These are phyloP conservation scores for Glossosoma conforme DNA, from an alignment of 1,140 invertebrate species.

Conservation along the genomic window DNA sequence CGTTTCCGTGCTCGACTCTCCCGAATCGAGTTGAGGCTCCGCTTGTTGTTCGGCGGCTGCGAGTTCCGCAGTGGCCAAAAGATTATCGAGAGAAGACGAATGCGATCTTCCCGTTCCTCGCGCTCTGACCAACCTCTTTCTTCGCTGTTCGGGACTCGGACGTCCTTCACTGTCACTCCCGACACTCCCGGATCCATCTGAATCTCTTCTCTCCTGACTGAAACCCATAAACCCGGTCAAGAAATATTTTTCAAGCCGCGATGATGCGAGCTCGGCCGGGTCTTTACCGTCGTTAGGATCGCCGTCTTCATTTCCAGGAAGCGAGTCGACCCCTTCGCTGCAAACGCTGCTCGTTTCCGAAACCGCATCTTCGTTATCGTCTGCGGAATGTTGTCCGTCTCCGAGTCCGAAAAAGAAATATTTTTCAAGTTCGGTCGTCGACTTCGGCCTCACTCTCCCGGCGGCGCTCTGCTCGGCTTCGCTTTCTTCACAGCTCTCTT, in stretches of 20 bases:
- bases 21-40: slow-evolving; percentile 55
- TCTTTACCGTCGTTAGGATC: slow-evolving; percentile 49
- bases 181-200: slow-evolving; percentile 78
- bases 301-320: slow-evolving; percentile 50
- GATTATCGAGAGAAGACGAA: slow-evolving; percentile 73
- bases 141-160: slow-evolving; percentile 78
- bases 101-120: slow-evolving; percentile 74
- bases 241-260: slow-evolving; percentile 86
- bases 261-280: slow-evolving; percentile 72
- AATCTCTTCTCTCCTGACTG: slow-evolving; percentile 65
- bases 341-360: slow-evolving; percentile 86
- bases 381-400: slow-evolving; percentile 54
- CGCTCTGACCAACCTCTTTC: slow-evolving; percentile 72
- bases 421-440: slow-evolving; percentile 81
- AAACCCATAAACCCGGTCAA: slow-evolving; percentile 80
- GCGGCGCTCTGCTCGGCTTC: slow-evolving; percentile 60
- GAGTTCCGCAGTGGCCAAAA: slow-evolving; percentile 57
- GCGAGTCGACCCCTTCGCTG: slow-evolving; percentile 73
- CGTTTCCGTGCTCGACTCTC: slow-evolving; percentile 69
- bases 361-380: slow-evolving; percentile 64
- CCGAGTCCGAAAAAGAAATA: slow-evolving; percentile 86
- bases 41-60: slow-evolving; percentile 37
- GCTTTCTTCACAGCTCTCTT: slow-evolving; percentile 90
- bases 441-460: slow-evolving; percentile 59
- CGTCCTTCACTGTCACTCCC: slow-evolving; percentile 79